Base-by-base conservation (phyloP, 1,140 invertebrate genomes). In the Drosophila pseudoobscura region DNA sequence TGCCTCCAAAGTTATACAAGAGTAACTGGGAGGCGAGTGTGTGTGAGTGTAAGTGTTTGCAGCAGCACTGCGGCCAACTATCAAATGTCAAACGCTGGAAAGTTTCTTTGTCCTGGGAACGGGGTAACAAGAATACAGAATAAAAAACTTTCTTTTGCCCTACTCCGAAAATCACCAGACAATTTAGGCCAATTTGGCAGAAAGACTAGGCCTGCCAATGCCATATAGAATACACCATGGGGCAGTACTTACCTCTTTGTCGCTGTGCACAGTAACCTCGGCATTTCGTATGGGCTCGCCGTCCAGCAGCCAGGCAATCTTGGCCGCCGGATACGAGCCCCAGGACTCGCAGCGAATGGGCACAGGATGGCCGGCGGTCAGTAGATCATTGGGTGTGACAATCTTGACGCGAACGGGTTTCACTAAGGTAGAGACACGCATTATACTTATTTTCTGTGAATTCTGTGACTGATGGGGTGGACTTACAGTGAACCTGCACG, bases 271-370 rank as follows among this genome's bases (percentile, higher is more conserved):
- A n/a, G 90, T 91, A n/a, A 91, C 84, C 68, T 92, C 91, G 20
- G 91, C 89, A 55, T 91, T 91, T n/a, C 93, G 93, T 80, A 95
- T 94, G 73, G 94, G 92, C 68, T 94, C 93, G 50, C 94, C 94
- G 56, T 94, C 94, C 22, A 96, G 92, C 56, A 94, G 93, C 96
- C 95, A 96, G 51, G 94, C 92, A 58, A 96, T 93, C 76, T 94
- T 94, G 11, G 95, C 95, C 17, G 95, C 94, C 7, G 96, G 96
- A 88, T 94, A 94, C 20, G 95, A 96, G 29, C 96, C 96, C 91
- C 93, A 94, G 53, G 95, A 94, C 79, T 95, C 94, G 89, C 96
- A 96, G 64, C 93, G 92, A 13, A 95, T 92, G 50, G 93, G 93
- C 68, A 95, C 92, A 2, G 93, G 92, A 71, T 94, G 93, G 2